phyloP scores from a whole-genome alignment of 1,140 invertebrate species.

The Psix sp. region DNA sequence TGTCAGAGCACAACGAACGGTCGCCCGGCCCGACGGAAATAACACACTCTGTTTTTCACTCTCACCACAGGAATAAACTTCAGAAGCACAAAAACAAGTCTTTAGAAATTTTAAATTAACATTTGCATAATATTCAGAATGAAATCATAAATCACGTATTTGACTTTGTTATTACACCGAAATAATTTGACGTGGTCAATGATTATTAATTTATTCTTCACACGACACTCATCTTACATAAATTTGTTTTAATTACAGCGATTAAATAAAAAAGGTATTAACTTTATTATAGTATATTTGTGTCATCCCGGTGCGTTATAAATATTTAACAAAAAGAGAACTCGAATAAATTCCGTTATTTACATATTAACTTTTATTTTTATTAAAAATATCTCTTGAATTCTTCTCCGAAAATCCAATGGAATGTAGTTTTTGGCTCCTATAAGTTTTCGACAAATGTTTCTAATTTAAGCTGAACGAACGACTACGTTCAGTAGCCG shows the following conservation, averaged over 20 bases:
- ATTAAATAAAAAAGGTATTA: constrained; percentile 18
- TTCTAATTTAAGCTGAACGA: constrained; percentile 43
- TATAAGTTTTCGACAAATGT: constrained; percentile 36
- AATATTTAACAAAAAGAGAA: too few relatives aligned
- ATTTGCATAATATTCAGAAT: constrained; percentile 8
- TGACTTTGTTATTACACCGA: constrained; percentile 8
- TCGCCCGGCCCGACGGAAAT: constrained; percentile 31
- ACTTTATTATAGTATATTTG: constrained; percentile 18
- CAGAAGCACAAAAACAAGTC: constrained; percentile 10
- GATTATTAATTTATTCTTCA: constrained; percentile 27
- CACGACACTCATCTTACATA: constrained; percentile 3
- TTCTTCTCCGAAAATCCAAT: too few relatives aligned
- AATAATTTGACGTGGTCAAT: constrained; percentile 10
- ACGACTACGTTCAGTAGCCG: constrained; percentile 20
- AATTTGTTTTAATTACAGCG: constrained; percentile 33
- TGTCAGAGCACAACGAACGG: not conserved
- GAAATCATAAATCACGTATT: constrained; percentile 4
- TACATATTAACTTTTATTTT: too few relatives aligned
- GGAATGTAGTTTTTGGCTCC: constrained; percentile 20
- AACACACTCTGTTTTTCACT: constrained; percentile 11
- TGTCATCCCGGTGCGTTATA: not conserved
- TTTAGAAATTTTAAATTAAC: constrained; percentile 20
- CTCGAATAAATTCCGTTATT: too few relatives aligned
- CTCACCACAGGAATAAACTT: constrained; percentile 18
- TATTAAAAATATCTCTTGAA: too few relatives aligned